Base-by-base conservation (phyloP, 1,140 invertebrate genomes). In the Anthonomus grandis region DNA sequence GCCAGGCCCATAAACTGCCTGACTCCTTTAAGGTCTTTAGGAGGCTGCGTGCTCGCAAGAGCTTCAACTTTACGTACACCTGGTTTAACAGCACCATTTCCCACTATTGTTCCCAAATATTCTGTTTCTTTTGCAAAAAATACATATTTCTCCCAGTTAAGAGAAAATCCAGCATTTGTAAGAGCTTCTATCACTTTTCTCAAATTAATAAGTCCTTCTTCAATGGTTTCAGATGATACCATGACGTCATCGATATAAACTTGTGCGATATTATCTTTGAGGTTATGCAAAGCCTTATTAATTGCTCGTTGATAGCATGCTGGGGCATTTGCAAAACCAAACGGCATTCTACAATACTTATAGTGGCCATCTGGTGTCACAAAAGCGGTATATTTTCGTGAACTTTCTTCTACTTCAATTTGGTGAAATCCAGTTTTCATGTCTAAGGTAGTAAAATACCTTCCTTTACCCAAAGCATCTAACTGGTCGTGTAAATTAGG, bases 401-500 rank as follows among this genome's bases (percentile, higher is more conserved):
- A 58, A 23, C 64, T 58, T 41, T 71, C 66, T 2, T 77, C 50
- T 1, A 75, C 21, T 2, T 50, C 56, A 1, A 67, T 62, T 15
- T 66, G 67, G 48, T 62, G 62, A 38, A 64, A 69, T 9, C 61
- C 62, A 19, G 50, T 39, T 27, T 31, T 61, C 2, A 71, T 17
- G 55, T 71, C 62, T 3, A 66, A 37, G 9, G 57, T 62, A 19
- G 63, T 62, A 55, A 69, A 74, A 15, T 62, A 47, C 23, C 45
- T 55, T 50, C 41, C 13, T 13, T 45, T 12, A 1, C 71, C 18
- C 2, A 55, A 57, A n/a, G 6, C 23, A 21, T 75, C 64, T 5
- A 81, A 59, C 5, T 73, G 49, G 17, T 77, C 74, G 31, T 78
- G 73, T 4, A 79, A 74, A 15, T 67, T 44, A 3, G 75, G 74